Percentiles rank a stretch among this genome's conserved stretches.
Evolutionary conservation across 2,888 invertebrate genomes (phyloP).

Genomic region (Acholoe squamosa): DNA sequence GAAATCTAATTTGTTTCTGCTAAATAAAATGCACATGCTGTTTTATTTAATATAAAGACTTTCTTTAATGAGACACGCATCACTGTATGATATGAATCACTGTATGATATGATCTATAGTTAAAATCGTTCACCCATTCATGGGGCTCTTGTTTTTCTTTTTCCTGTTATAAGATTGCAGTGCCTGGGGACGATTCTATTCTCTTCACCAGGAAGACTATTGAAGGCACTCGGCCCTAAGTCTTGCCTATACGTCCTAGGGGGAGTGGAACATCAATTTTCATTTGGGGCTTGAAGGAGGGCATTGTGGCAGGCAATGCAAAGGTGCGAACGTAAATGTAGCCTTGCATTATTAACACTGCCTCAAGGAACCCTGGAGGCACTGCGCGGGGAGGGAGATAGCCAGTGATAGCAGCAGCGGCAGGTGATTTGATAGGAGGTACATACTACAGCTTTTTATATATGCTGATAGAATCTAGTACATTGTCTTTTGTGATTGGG

Average conservation of each 20-base stretch:
- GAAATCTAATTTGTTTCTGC: too few relatives aligned
- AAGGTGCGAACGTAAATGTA: neutral
- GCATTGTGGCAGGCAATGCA: neutral
- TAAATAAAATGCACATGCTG: too few relatives aligned
- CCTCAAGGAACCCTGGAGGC: neutral
- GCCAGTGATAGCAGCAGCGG: too few relatives aligned
- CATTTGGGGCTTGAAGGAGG: neutral
- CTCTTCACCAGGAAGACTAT: too few relatives aligned
- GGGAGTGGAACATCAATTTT: neutral
- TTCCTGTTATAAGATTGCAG: too few relatives aligned
- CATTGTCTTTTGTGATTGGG: neutral
- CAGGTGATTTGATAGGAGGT: neutral
- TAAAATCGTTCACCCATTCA: neutral
- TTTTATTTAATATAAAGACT: too few relatives aligned
- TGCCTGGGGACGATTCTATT: too few relatives aligned
- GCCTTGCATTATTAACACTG: neutral
- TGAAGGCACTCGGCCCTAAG: neutral
- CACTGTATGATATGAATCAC: too few relatives aligned
- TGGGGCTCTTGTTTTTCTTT: too few relatives aligned
- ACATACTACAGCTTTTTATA: neutral
- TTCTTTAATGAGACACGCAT: too few relatives aligned
- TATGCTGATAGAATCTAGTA: neutral
- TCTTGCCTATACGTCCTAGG: neutral
- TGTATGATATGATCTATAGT: too few relatives aligned
- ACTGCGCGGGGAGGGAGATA: neutral